phyloP scores from a whole-genome alignment of 2,888 invertebrate genomes.

The Rhimphoctona megacephalus region DNA sequence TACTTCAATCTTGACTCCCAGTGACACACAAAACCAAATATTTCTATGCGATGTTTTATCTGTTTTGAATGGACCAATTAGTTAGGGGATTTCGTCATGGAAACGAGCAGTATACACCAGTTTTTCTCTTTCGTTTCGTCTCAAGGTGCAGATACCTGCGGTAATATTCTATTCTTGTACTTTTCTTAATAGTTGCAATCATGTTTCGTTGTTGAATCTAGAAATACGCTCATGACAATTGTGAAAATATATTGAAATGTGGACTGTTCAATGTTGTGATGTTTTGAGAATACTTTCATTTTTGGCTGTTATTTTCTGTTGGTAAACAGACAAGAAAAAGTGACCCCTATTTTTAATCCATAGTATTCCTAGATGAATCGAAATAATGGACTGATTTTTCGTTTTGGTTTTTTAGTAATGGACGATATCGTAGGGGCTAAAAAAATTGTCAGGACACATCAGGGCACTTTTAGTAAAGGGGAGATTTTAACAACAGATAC shows the following conservation, averaged over 20 bases:
- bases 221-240: neutral
- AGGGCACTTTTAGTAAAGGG: constrained; percentile 57
- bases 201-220: neutral
- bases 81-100: constrained; percentile 6
- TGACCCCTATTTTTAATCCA: constrained; percentile 8
- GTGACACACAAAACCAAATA: constrained; percentile 56
- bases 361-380: neutral
- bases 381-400: constrained; percentile 47
- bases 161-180: constrained; percentile 38
- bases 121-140: constrained; percentile 24
- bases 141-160: constrained; percentile 1
- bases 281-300: neutral
- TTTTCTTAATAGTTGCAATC: constrained; percentile 44
- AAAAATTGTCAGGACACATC: constrained; percentile 37
- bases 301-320: neutral
- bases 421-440: constrained; percentile 25
- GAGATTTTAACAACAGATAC: constrained; percentile 45
- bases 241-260: constrained; percentile 12
- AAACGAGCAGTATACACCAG: constrained; percentile 17
- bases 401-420: constrained; percentile 44
- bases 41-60: constrained; percentile 39
- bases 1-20: constrained; percentile 62
- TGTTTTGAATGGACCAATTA: constrained; percentile 40
- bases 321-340: neutral
- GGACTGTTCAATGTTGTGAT: neutral